These are phyloP conservation scores for Marmota flaviventris DNA, from an alignment of 2,113 vertebrate species.

Conservation along the genomic window DNA sequence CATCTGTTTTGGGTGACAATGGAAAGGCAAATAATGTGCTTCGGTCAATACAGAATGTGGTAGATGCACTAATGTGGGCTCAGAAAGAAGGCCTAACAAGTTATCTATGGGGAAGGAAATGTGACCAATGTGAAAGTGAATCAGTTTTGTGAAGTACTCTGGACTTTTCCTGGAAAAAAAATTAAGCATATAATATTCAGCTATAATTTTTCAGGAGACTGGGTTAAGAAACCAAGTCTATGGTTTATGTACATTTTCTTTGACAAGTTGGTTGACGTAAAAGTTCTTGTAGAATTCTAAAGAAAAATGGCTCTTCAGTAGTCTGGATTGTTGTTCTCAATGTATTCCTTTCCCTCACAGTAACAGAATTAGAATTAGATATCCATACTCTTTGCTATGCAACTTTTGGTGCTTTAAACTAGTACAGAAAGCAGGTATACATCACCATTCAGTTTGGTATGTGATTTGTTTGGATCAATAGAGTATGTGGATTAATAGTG, in stretches of 20 bases:
- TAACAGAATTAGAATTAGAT: background rate
- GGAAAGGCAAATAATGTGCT: background rate
- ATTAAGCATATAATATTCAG: background rate
- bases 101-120: background rate
- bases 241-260: background rate
- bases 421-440: rapidly evolving
- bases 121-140: background rate
- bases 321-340: background rate
- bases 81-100: background rate
- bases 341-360: background rate
- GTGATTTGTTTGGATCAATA: background rate
- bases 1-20: background rate
- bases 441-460: background rate
- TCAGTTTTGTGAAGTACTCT: background rate
- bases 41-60: background rate
- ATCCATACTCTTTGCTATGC: background rate
- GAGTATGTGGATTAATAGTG: background rate
- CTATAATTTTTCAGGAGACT: constrained; percentile 36
- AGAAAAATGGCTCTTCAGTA: background rate
- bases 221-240: background rate
- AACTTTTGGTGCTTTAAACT: background rate
- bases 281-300: background rate
- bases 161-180: constrained; percentile 20
- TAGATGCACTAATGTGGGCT: background rate
- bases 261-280: background rate